Conservation (phyloP, 2,113 vertebrate species). For the Strix aluco region DNA sequence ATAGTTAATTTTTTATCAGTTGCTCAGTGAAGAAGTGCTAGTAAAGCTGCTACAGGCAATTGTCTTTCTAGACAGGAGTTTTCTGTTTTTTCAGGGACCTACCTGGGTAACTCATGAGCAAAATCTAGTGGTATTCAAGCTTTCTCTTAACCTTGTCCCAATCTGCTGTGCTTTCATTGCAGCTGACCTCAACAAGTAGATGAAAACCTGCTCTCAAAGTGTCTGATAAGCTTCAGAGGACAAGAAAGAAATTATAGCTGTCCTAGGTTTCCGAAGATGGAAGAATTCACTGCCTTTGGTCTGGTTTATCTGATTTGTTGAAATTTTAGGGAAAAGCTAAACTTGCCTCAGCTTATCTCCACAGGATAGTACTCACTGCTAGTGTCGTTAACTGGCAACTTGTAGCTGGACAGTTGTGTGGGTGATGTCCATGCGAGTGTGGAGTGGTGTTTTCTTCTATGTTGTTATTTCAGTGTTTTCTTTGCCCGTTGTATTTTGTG, state of each 20-base stretch:
- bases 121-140: background rate
- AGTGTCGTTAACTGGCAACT: background rate
- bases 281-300: background rate
- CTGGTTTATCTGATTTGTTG: background rate
- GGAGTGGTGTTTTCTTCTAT: background rate
- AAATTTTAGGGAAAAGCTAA: background rate
- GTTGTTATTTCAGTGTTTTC: background rate
- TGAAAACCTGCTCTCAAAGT: background rate
- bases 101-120: background rate
- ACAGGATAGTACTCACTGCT: background rate
- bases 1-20: background rate
- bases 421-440: background rate
- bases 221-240: background rate
- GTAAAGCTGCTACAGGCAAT: background rate
- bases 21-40: background rate
- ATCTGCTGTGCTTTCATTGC: background rate
- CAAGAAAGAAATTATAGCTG: background rate
- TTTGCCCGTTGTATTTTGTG: background rate
- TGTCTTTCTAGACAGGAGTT: background rate
- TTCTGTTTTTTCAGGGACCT: background rate
- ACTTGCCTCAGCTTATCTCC: background rate
- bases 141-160: background rate
- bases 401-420: background rate
- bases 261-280: background rate
- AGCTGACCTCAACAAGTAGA: background rate